Conservation (phyloP, 2,888 invertebrate species). For the Idaea dimidiata region DNA sequence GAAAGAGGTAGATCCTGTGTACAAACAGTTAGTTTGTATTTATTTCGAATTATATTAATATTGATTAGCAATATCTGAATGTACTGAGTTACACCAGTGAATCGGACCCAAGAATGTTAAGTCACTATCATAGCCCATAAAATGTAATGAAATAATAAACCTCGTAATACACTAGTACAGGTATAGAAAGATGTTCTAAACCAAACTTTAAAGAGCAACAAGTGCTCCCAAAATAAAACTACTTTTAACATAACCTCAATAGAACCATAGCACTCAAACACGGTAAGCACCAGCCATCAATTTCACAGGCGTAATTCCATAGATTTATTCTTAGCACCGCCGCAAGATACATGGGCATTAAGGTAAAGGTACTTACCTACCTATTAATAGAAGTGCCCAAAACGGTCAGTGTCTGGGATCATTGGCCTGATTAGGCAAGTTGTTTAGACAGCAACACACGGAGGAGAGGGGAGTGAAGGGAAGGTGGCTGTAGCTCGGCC, state of each 20-base stretch:
- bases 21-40: too few species aligned
- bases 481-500: conserved; percentile 51
- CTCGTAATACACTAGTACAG: too few species aligned
- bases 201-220: neutral
- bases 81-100: too few species aligned
- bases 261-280: neutral
- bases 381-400: conserved; percentile 25
- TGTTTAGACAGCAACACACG: conserved; percentile 12
- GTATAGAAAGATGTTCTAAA: too few species aligned
- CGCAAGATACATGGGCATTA: conserved; percentile 13
- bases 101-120: too few species aligned
- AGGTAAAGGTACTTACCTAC: conserved; percentile 4
- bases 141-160: too few species aligned
- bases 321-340: neutral
- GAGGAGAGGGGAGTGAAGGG: conserved; percentile 33
- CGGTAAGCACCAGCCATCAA: neutral
- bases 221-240: neutral
- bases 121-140: too few species aligned
- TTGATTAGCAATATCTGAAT: too few species aligned
- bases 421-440: conserved; percentile 30
- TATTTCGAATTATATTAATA: too few species aligned
- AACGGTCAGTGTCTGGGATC: conserved; percentile 29
- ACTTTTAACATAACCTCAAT: neutral
- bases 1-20: too few species aligned
- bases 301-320: neutral